Conservation (phyloP, 1,140 invertebrate genomes). For the Camponotus vicinus region DNA sequence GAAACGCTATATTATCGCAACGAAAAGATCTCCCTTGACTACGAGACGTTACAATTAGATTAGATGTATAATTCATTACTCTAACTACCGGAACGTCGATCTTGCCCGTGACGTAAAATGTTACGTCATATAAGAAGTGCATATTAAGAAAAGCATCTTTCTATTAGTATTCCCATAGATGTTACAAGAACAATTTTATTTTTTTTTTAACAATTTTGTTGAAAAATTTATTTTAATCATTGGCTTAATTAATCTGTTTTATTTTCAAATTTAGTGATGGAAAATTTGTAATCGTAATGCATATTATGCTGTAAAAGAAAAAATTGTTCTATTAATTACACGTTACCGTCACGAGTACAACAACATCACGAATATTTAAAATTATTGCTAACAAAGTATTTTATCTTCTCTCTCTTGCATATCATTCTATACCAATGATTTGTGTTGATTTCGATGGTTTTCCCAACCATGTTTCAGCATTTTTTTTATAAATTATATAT, state of each 20-base stretch:
- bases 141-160: background rate
- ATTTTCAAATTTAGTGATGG: background rate
- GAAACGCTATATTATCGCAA: conserved; percentile 46
- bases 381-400: conserved; percentile 8
- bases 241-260: background rate
- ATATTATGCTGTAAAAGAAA: background rate
- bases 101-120: conserved; percentile 13
- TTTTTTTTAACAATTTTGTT: background rate
- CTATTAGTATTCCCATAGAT: background rate
- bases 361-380: conserved; percentile 26
- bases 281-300: background rate
- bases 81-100: conserved; percentile 50
- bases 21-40: conserved; percentile 58
- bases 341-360: background rate
- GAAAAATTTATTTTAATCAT: background rate
- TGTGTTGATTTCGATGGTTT: background rate
- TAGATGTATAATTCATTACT: conserved; percentile 54
- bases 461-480: background rate
- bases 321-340: background rate
- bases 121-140: conserved; percentile 26
- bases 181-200: background rate
- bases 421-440: conserved; percentile 28
- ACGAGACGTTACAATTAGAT: conserved; percentile 65
- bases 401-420: conserved; percentile 3
- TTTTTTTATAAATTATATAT: background rate